Percentiles rank a stretch among this genome's conserved stretches.
Conservation (phyloP, 2,113 vertebrate species). For the Coptodon rendalli region DNA sequence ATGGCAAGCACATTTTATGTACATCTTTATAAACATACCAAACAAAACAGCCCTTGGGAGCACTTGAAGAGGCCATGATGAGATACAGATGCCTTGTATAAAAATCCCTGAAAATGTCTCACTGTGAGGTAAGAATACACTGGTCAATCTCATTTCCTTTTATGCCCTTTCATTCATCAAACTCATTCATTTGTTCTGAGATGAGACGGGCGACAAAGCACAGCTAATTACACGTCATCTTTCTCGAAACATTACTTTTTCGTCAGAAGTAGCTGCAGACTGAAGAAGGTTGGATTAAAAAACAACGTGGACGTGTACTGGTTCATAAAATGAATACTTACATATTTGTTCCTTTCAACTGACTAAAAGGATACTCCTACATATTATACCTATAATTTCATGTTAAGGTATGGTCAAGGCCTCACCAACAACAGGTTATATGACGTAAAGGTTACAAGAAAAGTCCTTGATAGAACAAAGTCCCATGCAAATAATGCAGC, state of each 20-base stretch:
- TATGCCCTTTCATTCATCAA: constrained; percentile 21
- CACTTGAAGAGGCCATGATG: constrained; percentile 50
- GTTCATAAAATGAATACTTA: constrained; percentile 14
- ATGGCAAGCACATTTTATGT: constrained; percentile 35
- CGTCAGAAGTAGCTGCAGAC: constrained; percentile 43
- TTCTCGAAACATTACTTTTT: constrained; percentile 30
- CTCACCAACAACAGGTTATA: constrained; percentile 10
- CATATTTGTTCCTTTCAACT: neutral
- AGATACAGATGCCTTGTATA: constrained; percentile 53
- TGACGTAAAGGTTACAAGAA: constrained; percentile 22
- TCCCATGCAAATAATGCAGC: constrained; percentile 27
- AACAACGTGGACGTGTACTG: constrained; percentile 4
- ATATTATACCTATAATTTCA: neutral
- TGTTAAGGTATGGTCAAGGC: constrained; percentile 26
- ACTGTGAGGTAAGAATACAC: constrained; percentile 66
- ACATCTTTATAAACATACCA: constrained; percentile 59
- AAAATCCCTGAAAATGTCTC: constrained; percentile 69
- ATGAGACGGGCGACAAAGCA: constrained; percentile 40
- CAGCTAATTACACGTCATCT: constrained; percentile 35
- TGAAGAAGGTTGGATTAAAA: constrained; percentile 18
- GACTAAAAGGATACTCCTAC: neutral
- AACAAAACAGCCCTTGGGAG: constrained; percentile 62
- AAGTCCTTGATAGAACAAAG: neutral
- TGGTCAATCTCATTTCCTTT: constrained; percentile 37
- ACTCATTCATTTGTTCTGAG: constrained; percentile 38